Conservation (phyloP, 2,888 invertebrate genomes). For the Rhagonycha fulva region DNA sequence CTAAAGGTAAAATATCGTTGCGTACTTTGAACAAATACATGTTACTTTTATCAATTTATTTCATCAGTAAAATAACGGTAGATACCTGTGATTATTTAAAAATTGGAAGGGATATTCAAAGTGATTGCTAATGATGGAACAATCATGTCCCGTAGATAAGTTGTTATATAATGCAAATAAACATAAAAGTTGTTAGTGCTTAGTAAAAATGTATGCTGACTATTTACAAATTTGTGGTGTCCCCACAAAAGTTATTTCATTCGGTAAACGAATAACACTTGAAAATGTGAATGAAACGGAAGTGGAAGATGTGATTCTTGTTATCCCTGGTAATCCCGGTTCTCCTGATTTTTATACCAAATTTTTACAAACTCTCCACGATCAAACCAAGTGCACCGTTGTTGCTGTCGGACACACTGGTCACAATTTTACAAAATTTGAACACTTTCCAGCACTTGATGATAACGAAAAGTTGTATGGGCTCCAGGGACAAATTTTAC, state of each 20-base stretch:
- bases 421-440: slow-evolving; percentile 71
- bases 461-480: slow-evolving; percentile 68
- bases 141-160: background rate
- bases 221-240: slow-evolving; percentile 65
- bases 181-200: background rate
- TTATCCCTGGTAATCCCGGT: slow-evolving; percentile 90
- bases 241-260: slow-evolving; percentile 73
- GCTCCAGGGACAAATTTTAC: slow-evolving; percentile 77
- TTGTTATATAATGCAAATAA: background rate
- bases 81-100: background rate
- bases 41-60: background rate
- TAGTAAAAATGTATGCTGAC: slow-evolving; percentile 53
- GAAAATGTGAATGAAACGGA: slow-evolving; percentile 31
- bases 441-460: slow-evolving; percentile 56
- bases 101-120: background rate
- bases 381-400: slow-evolving; percentile 66
- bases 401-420: slow-evolving; percentile 85
- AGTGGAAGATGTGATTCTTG: slow-evolving; percentile 67
- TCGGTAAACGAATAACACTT: slow-evolving; percentile 67
- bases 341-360: slow-evolving; percentile 78
- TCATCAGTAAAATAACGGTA: background rate
- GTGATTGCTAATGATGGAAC: background rate
- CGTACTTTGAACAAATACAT: background rate
- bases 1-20: too few species aligned
- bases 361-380: slow-evolving; percentile 69